Evolutionary conservation across 2,113 vertebrate species (phyloP).

Genomic region (Gallinago undulata): DNA sequence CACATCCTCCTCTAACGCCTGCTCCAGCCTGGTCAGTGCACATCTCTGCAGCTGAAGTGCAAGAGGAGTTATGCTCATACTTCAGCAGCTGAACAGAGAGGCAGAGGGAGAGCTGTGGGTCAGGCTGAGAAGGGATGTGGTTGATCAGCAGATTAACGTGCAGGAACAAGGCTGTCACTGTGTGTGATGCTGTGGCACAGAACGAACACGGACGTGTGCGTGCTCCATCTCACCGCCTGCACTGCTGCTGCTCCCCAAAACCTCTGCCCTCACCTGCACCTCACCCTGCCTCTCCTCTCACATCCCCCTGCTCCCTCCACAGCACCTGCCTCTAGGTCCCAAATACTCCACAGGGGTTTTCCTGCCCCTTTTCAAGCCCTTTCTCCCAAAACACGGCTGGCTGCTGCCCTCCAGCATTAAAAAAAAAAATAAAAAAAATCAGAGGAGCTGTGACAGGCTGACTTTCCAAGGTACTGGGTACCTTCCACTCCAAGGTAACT

Average conservation of each 20-base stretch:
- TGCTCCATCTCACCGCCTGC: neutral
- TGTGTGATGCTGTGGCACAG: rapidly evolving
- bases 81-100: neutral
- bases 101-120: neutral
- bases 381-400: neutral
- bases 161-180: neutral
- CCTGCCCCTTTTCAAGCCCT: neutral
- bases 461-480: neutral
- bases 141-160: rapidly evolving
- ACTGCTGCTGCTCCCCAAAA: neutral
- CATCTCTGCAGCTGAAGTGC: neutral
- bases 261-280: neutral
- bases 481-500: neutral
- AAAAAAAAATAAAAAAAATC: neutral
- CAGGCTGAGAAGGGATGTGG: neutral
- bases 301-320: neutral
- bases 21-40: neutral
- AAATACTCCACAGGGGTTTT: neutral
- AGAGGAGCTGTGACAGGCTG: neutral
- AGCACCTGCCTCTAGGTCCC: neutral
- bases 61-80: too few relatives aligned
- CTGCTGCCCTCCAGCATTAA: neutral
- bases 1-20: neutral
- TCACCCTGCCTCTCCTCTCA: neutral
- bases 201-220: rapidly evolving